These are phyloP conservation scores for Mellivora capensis DNA, from an alignment of 2,113 vertebrate species.

Conservation along the genomic window DNA sequence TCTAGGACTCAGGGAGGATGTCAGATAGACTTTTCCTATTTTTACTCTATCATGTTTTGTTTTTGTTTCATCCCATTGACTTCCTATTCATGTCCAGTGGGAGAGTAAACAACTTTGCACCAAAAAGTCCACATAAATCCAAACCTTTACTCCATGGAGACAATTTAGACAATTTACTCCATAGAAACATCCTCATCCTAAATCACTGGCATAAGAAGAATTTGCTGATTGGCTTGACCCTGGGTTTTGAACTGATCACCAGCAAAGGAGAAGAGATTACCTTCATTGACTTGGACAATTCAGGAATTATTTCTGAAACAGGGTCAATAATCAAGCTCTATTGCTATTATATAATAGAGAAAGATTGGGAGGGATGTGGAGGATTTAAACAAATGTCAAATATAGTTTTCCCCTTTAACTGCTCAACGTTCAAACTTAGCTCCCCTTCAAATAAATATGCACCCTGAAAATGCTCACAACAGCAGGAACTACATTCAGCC, in stretches of 20 bases:
- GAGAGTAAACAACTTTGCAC: not conserved
- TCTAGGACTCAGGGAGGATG: not conserved
- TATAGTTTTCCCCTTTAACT: not conserved
- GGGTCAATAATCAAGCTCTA: not conserved
- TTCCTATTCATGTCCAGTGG: not conserved
- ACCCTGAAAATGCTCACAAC: not conserved
- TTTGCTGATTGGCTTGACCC: not conserved
- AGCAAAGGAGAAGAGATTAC: not conserved
- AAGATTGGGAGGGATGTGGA: not conserved
- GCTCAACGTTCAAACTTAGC: not conserved
- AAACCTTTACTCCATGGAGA: not conserved
- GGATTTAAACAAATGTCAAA: not conserved
- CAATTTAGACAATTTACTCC: not conserved
- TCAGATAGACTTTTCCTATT: not conserved
- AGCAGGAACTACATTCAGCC: not conserved
- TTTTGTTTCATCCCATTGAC: not conserved
- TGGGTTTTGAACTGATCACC: not conserved
- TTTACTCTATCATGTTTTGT: not conserved
- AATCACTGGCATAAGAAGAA: not conserved
- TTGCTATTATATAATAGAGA: not conserved
- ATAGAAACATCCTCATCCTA: not conserved
- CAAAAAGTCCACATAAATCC: not conserved
- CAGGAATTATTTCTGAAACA: not conserved
- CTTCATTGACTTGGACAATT: not conserved
- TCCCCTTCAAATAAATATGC: not conserved